Percentiles rank a stretch among this genome's conserved stretches.
Conservation (phyloP, 2,888 invertebrate genomes). For the Perizoma flavofasciatum region DNA sequence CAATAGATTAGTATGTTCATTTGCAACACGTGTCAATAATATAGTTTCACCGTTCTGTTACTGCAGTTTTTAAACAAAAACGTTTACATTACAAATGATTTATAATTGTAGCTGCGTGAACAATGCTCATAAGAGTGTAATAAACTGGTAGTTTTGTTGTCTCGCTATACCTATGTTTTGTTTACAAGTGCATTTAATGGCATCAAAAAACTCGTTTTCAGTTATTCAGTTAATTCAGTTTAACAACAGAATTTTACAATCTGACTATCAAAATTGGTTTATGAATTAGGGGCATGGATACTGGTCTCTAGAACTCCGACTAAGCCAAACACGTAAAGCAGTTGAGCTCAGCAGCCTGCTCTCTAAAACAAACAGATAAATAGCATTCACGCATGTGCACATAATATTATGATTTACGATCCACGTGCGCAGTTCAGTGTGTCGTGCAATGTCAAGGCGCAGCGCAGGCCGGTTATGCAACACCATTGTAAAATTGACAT, state of each 20-base stretch:
- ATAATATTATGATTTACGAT: conserved; percentile 68
- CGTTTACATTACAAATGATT: conserved; percentile 3
- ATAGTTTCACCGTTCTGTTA: conserved; percentile 22
- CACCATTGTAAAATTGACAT: conserved; percentile 73
- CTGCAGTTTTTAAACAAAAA: conserved; percentile 19
- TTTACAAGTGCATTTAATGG: too few species aligned
- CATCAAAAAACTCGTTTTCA: too few species aligned
- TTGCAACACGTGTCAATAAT: conserved; percentile 46
- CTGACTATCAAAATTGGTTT: background rate
- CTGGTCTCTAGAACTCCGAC: background rate
- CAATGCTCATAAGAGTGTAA: conserved; percentile 5
- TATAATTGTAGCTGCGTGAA: conserved; percentile 11
- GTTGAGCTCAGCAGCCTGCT: conserved; percentile 11
- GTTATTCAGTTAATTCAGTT: too few species aligned
- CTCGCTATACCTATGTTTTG: background rate
- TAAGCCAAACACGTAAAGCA: background rate
- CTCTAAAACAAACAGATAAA: conserved; percentile 37
- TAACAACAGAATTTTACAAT: too few species aligned
- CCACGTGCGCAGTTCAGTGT: conserved; percentile 75
- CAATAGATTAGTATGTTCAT: conserved; percentile 34
- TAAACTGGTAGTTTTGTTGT: conserved; percentile 11
- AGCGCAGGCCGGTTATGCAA: conserved; percentile 67
- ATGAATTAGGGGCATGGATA: conserved; percentile 7
- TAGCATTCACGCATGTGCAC: conserved; percentile 43
- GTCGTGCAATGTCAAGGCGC: conserved; percentile 80